Evolutionary conservation across 2,888 invertebrate genomes (phyloP), one percentile per base, ranked within the genome.

Genomic region (Copidosoma aretas): DNA sequence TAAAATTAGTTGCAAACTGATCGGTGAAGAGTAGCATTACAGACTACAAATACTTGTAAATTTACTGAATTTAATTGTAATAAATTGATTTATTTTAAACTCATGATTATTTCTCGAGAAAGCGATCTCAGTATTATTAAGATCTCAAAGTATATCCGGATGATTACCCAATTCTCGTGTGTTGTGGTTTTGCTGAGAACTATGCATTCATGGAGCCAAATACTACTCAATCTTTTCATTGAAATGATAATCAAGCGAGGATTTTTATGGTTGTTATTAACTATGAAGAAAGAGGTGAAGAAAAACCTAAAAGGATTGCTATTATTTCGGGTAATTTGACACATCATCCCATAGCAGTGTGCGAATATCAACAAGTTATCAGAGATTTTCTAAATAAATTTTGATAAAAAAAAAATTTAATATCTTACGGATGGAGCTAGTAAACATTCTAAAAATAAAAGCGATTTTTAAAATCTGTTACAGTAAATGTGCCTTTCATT

Each of bases 201-300:
- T 32, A 32, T 8, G 8, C 32, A 3, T 32, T 32, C 8, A 32
- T 32, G 21, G 60, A 43, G 14, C 60, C 41, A 43, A 19, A 19
- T 43, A 2, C 43, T 1, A 24, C 21, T 22, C 60, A 60, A 24
- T 19, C 62, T 25, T 63, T 63, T 21, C 43, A 54, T 21, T 63
- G 46, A 43, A 54, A 54, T 32, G 54, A 63, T 22, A 43, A 54
- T 22, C 51, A 58, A 19, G 32, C 71, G 12, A 72, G 72, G 1
- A 56, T 74, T 17, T 70, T 72, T 64, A 66, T 73, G 17, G 67
- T 71, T 21, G 65, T 73, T 17, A 59, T 65, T 62, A 71, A 73
- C 60, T 73, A 56, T 32, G 52, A 32, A 39, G n/a, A 54, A 53
- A 15, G 21, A 70, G 49, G 65, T n/a, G 49, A 41, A 14, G 12